These are phyloP conservation scores for Perodicticus potto DNA, from an alignment of 2,797 vertebrate genomes.

Conservation along the genomic window DNA sequence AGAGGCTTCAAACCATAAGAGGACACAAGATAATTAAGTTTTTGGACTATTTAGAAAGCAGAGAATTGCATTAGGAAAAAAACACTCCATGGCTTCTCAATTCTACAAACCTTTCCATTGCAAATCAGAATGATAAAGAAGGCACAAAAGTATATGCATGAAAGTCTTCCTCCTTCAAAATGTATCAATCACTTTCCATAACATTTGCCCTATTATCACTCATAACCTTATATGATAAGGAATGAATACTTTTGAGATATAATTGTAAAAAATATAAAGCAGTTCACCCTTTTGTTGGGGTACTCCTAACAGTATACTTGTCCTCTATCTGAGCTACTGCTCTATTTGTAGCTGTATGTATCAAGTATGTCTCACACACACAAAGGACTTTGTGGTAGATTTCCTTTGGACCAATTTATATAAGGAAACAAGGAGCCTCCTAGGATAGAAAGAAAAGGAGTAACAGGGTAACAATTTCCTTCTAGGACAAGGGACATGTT, in stretches of 20 bases:
- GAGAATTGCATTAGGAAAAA: neutral
- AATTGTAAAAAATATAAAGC: neutral
- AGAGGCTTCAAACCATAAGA: slow-evolving; percentile 54
- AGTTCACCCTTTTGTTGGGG: neutral
- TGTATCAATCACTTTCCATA: neutral
- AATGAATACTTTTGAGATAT: neutral
- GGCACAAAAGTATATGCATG: neutral
- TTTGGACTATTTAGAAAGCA: slow-evolving; percentile 16
- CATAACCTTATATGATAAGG: neutral
- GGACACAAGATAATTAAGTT: slow-evolving; percentile 15
- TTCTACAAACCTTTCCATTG: neutral
- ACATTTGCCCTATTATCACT: neutral
- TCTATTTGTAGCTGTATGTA: neutral
- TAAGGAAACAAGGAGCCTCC: neutral
- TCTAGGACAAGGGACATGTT: neutral
- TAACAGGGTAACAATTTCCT: neutral
- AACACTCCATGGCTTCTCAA: slow-evolving; percentile 30
- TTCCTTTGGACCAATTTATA: neutral
- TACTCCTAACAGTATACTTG: neutral
- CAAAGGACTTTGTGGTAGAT: neutral
- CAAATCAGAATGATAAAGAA: neutral
- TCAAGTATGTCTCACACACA: no score
- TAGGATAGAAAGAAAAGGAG: neutral
- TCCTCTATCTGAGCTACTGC: neutral
- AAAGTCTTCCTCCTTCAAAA: neutral